Evolutionary conservation across 2,888 invertebrate species (phyloP), one percentile per base, ranked within the genome.

Genomic region (Ellobium chinense): DNA sequence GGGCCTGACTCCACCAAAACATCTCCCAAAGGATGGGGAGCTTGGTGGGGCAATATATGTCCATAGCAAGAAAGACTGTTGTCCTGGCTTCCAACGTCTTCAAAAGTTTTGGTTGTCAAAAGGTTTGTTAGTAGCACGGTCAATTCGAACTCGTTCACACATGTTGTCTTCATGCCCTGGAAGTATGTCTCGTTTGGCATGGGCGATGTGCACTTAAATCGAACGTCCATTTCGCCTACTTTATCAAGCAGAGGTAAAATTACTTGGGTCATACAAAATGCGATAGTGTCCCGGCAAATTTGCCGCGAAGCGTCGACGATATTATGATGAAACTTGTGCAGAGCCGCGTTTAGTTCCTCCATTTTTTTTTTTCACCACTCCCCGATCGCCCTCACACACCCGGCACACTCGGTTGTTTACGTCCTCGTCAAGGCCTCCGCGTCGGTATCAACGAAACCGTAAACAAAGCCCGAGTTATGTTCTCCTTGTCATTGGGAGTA

Each of bases 231-330:
- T 29, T 79, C 77, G 1, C 81, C 83, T 5, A 82, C 27, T 68
- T 79, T 76, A n/a, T 80, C 68, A 34, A 83, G 24, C 7, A 83
- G 36, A 36, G 80, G 81, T 31, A 82, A 46, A 58, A 83, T 75
- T 27, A 83, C 82, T 39, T 82, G 72, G 31, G 80, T 83, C 83
- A 83, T 83, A 37, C 83, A 81, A 62, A 77, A 82, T 2, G 77
- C 77, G 29, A 83, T 83, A n/a, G 73, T 56, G 54, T 83, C 80
- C n/a, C 83, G 65, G 27, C 77, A 83, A 29, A 82, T 63, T 60
- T 73, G 77, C 21, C 81, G 72, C 21, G 83, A 83, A 37, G 82
- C 80, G 21, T 82, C 82, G 4, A 83, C 83, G 21, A 83, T 80
- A 62, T 73, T 82, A 29, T 74, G 65, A 39, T 74, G 77, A 76